Percentiles rank a stretch among this genome's conserved stretches.
phyloP scores from a whole-genome alignment of 2,113 vertebrate genomes.

The Callithrix jacchus region DNA sequence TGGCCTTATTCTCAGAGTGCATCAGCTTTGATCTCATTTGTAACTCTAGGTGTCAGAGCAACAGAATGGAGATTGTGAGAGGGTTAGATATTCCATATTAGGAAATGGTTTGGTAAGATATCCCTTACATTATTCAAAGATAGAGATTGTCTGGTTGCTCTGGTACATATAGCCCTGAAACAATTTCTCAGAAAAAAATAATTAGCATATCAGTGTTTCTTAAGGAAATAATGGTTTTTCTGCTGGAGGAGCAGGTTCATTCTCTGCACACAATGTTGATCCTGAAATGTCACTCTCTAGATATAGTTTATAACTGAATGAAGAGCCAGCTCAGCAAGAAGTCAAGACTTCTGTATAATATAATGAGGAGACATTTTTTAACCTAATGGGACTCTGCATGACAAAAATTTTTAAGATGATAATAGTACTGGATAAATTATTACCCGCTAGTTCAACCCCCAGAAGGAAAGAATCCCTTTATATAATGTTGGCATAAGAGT shows the following conservation, averaged over 20 bases:
- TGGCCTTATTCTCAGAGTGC: background rate
- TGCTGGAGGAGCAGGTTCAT: background rate
- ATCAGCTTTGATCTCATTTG: background rate
- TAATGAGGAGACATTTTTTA: conserved; percentile 67
- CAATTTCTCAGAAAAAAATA: conserved; percentile 26
- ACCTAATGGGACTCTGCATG: conserved; percentile 33
- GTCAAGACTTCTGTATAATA: conserved; percentile 44
- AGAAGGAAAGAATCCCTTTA: conserved; percentile 66
- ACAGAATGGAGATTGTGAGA: background rate
- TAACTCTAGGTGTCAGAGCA: background rate
- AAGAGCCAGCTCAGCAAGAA: conserved; percentile 55
- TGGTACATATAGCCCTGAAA: background rate
- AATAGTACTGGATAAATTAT: conserved; percentile 67
- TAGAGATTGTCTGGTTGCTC: background rate
- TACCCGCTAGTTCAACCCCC: conserved; percentile 59
- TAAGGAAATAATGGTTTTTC: conserved; percentile 27
- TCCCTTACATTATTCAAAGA: background rate
- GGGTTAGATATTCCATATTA: background rate
- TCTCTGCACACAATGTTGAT: conserved; percentile 7
- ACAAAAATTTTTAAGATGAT: conserved; percentile 65
- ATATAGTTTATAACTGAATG: conserved; percentile 52
- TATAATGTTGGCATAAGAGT: conserved; percentile 56
- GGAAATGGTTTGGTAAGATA: background rate
- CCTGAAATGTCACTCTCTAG: conserved; percentile 6
- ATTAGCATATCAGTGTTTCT: conserved; percentile 10